These are phyloP conservation scores for Zoanthus sansibaricus DNA, from an alignment of 92 coral and sea anemone species.

Conservation along the genomic window DNA sequence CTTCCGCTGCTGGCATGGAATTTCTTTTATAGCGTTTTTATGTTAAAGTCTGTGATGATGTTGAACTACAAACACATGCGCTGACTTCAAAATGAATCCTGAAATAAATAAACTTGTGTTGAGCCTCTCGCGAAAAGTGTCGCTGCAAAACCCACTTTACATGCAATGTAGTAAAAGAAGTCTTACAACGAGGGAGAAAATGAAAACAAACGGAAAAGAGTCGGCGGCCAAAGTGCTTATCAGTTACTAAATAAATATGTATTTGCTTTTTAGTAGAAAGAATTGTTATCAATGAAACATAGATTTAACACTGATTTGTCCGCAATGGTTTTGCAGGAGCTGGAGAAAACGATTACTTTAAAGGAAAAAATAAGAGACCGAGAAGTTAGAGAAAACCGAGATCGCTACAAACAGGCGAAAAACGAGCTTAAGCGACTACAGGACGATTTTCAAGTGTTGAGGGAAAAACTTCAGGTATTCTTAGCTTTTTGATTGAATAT, in stretches of 20 bases:
- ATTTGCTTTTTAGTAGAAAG: background rate
- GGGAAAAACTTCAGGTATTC: constrained; percentile 82
- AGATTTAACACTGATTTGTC: background rate
- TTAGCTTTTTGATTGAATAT: background rate
- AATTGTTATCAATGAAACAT: background rate
- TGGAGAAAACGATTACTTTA: constrained; percentile 81
- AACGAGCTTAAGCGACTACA: constrained; percentile 71
- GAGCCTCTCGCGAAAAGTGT: background rate
- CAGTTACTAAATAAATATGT: background rate
- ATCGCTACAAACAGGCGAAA: constrained; percentile 78
- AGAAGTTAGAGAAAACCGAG: constrained; percentile 87
- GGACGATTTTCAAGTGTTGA: constrained; percentile 73
- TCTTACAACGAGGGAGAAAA: background rate
- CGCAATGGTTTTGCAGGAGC: constrained; percentile 68
- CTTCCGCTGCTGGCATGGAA: constrained; percentile 15
- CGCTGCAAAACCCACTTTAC: background rate
- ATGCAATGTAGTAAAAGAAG: background rate
- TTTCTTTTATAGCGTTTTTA: background rate
- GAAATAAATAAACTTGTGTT: background rate
- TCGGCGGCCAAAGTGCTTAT: background rate
- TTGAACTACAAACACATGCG: background rate
- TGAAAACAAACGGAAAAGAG: background rate
- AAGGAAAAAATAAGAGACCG: constrained; percentile 91
- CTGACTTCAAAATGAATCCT: background rate
- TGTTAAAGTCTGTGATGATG: background rate